Base-by-base conservation (phyloP, 2,888 invertebrate genomes). In the Trichogramma dendrolimi region DNA sequence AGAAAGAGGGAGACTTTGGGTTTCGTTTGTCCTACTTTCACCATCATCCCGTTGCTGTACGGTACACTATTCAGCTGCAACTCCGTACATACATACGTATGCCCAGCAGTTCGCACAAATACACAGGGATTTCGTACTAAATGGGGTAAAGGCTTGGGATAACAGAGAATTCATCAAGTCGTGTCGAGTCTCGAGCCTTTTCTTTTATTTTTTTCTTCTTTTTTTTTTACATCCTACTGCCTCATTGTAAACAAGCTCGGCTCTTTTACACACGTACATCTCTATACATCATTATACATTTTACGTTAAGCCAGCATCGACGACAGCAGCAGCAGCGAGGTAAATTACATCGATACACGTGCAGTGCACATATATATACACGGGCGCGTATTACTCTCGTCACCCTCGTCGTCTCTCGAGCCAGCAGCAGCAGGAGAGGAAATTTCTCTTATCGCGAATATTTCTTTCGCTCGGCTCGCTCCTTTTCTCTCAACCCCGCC, bases 381-480 rank as follows among this genome's bases (percentile, higher is more conserved):
- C 27, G 27, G 27, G 52, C 38, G 47, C 52, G 54, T 48, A 48
- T 53, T 48, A 51, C 60, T 49, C 43, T 42, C 53, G 41, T 60
- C 58, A 55, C 50, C 50, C 64, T 51, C 56, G 53, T 59, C 58
- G 53, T 59, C 55, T 61, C 61, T 51, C 55, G 49, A 59, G 52
- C 59, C 49, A 27, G 60, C 60, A 27, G 27, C 27, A 27, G 27
- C 2, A 27, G 27, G 27, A 27, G 27, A 27, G 27, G 62, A 65
- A 62, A 65, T 65, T 62, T 44, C 60, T 58, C 58, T 61, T 65
- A 65, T 62, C 55, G 60, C 51, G 43, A 43, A 27, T 10, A 27
- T 39, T 44, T 39, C 50, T 11, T 54, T 11, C 41, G 58, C 40
- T 44, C 41, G 41, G 57, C 57, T 50, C 55, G 51, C 49, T 51